phyloP scores from a whole-genome alignment of 2,888 invertebrate genomes.

The Chirona hameri region DNA sequence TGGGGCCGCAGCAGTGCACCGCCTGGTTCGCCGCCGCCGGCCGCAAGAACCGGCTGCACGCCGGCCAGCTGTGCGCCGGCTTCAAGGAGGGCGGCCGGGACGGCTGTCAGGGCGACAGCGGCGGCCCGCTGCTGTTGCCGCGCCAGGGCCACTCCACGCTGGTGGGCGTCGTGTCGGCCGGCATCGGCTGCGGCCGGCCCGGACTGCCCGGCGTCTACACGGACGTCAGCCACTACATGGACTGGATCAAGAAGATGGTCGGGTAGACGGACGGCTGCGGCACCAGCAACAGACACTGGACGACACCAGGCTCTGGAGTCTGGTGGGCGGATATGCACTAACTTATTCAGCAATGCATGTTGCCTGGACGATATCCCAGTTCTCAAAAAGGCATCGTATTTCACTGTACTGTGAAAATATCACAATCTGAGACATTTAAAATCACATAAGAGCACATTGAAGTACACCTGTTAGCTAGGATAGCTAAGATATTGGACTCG shows the following conservation, averaged over 20 bases:
- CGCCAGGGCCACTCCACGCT: conserved; percentile 39
- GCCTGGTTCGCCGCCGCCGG: conserved; percentile 42
- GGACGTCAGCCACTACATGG: conserved; percentile 38
- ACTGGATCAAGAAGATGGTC: background rate
- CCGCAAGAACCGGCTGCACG: conserved; percentile 40
- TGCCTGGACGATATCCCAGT: too few species aligned
- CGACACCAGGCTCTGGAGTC: too few species aligned
- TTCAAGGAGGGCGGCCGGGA: conserved; percentile 42
- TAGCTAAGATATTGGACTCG: too few species aligned
- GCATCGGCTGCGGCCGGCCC: conserved; percentile 43
- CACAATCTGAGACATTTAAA: too few species aligned
- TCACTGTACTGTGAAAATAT: too few species aligned
- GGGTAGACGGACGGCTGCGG: too few species aligned
- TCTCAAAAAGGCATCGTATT: too few species aligned
- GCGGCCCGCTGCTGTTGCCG: conserved; percentile 42
- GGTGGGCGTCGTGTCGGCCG: conserved; percentile 43
- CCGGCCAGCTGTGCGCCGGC: conserved; percentile 43
- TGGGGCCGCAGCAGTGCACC: conserved; percentile 41
- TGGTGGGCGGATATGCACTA: too few species aligned
- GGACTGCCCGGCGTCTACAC: conserved; percentile 43
- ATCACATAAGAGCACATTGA: too few species aligned
- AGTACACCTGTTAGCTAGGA: too few species aligned
- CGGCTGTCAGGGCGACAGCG: conserved; percentile 44
- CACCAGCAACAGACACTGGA: too few species aligned
- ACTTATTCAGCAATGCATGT: too few species aligned